These are phyloP conservation scores for Anoncus sp. DNA, from an alignment of 2,888 invertebrate species.

Conservation along the genomic window DNA sequence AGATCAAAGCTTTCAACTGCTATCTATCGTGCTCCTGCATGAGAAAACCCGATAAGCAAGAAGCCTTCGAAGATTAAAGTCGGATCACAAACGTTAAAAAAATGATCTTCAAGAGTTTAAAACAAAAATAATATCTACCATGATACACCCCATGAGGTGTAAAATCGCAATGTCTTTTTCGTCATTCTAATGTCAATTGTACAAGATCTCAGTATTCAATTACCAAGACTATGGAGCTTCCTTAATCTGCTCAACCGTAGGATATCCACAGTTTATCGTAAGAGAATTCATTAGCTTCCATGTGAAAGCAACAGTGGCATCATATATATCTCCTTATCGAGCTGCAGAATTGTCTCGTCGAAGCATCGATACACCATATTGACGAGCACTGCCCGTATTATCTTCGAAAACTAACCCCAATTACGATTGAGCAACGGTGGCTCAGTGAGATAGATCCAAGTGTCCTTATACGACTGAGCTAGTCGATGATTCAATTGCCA, in stretches of 20 bases:
- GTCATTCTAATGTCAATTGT: too few species aligned
- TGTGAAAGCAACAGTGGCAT: not conserved
- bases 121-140: too few species aligned
- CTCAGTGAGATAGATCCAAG: not conserved
- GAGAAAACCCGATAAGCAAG: not conserved
- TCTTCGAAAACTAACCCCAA: not conserved
- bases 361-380: too few species aligned
- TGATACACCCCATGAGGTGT: too few species aligned
- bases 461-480: not conserved
- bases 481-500: conserved; percentile 16
- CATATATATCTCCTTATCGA: too few species aligned
- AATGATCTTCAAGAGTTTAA: not conserved
- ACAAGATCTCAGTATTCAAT: too few species aligned
- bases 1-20: conserved; percentile 11
- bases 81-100: not conserved
- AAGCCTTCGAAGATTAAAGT: not conserved
- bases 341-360: too few species aligned
- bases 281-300: not conserved
- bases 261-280: not conserved
- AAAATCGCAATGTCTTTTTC: too few species aligned
- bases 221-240: too few species aligned
- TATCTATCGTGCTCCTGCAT: not conserved
- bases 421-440: not conserved
- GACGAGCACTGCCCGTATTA: not conserved
- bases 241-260: not conserved